A percentile compares a stretch with the other conserved stretches of the same genome.
These are phyloP conservation scores for Drosophila setifemur DNA, from an alignment of 1,140 invertebrate genomes.

Conservation along the genomic window DNA sequence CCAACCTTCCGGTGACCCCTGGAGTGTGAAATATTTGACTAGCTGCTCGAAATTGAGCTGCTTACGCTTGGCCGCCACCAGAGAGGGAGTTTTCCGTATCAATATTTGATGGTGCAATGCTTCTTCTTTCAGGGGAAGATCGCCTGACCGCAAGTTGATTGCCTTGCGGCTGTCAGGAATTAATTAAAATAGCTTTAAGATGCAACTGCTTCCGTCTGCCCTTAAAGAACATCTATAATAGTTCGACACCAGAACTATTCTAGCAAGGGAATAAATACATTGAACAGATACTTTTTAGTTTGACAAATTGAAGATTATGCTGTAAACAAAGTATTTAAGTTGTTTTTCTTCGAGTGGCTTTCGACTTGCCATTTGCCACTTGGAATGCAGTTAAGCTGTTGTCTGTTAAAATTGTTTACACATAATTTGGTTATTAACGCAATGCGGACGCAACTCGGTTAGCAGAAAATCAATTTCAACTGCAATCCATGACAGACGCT, in stretches of 20 bases:
- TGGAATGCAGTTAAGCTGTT: constrained; percentile 1
- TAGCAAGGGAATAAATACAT: no score
- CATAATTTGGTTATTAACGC: constrained; percentile 62
- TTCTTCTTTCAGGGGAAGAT: neutral
- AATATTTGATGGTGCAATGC: constrained; percentile 15
- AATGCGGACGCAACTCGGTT: constrained; percentile 34
- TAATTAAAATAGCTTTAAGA: constrained; percentile 44
- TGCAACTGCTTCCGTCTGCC: neutral
- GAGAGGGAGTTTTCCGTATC: constrained; percentile 24
- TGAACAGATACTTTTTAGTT: no score
- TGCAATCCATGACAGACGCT: constrained; percentile 60
- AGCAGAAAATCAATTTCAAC: constrained; percentile 61
- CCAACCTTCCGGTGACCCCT: constrained; percentile 4
- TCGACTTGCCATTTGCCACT: no score
- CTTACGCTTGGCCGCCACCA: constrained; percentile 27
- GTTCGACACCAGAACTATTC: no score
- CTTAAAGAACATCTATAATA: neutral
- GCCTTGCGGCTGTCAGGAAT: constrained; percentile 37
- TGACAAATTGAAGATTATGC: no score
- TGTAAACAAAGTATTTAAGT: constrained; percentile 3
- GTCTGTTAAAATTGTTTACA: constrained; percentile 51
- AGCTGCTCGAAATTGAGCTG: constrained; percentile 44
- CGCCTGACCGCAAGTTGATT: constrained; percentile 27
- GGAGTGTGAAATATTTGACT: constrained; percentile 42
- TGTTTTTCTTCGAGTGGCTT: constrained; percentile 9